phyloP scores from a whole-genome alignment of 2,888 invertebrate genomes.

The Chrysolina americana region DNA sequence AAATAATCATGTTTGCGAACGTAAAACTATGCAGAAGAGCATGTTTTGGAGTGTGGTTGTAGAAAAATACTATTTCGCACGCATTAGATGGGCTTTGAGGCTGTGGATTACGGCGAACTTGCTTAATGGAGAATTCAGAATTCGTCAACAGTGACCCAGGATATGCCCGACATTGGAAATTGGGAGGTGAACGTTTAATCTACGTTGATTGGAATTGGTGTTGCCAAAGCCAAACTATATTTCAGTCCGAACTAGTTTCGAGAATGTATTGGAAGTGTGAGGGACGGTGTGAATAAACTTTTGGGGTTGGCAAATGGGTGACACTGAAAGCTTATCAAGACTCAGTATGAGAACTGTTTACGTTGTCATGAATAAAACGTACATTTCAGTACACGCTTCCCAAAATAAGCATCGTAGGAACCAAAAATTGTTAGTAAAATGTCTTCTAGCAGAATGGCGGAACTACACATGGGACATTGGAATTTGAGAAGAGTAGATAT shows the following conservation, averaged over 20 bases:
- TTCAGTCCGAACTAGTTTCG: conserved; percentile 11
- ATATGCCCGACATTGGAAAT: conserved; percentile 7
- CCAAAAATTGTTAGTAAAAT: too few species aligned
- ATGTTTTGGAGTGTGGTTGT: too few species aligned
- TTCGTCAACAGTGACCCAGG: neutral
- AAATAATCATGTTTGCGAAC: too few species aligned
- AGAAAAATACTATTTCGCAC: neutral
- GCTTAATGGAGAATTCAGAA: conserved; percentile 4
- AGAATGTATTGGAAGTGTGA: conserved; percentile 9
- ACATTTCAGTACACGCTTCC: neutral
- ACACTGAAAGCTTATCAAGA: too few species aligned
- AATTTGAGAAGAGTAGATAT: too few species aligned
- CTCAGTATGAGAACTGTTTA: too few species aligned
- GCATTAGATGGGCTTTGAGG: conserved; percentile 2
- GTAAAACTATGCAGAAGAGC: too few species aligned
- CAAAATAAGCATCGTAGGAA: neutral
- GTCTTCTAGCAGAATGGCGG: too few species aligned
- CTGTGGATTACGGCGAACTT: neutral
- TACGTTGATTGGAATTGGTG: conserved; percentile 17
- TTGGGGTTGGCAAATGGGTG: neutral
- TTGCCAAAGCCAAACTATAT: conserved; percentile 9
- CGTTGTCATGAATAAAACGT: too few species aligned
- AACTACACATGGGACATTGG: too few species aligned
- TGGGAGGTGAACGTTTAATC: conserved; percentile 16
- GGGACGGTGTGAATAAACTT: neutral